A percentile compares a stretch with the other conserved stretches of the same genome.
Evolutionary conservation across 1,140 invertebrate species (phyloP).

Genomic region (Hermetia illucens): DNA sequence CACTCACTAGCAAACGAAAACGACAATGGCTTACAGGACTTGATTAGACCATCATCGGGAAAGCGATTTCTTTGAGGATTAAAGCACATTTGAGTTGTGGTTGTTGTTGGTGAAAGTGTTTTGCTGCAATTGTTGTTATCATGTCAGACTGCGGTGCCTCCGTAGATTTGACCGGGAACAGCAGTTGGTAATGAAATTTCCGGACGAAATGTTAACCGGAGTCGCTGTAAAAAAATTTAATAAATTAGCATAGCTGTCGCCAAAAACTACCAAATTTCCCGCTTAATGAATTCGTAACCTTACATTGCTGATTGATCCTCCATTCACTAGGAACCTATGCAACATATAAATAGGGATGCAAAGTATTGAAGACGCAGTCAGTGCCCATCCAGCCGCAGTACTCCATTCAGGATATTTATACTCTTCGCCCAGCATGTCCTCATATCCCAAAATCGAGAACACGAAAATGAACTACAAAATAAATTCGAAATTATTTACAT

Average conservation of each 20-base stretch:
- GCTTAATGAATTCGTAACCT: slow-evolving; percentile 8
- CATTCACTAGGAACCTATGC: slow-evolving; percentile 63
- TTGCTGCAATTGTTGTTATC: slow-evolving; percentile 9
- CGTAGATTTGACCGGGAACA: slow-evolving; percentile 20
- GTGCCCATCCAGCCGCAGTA: slow-evolving; percentile 75
- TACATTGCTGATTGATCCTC: slow-evolving; percentile 55
- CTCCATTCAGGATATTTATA: slow-evolving; percentile 85
- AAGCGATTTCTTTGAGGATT: neutral
- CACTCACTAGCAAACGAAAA: slow-evolving; percentile 28
- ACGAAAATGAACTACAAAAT: slow-evolving; percentile 75
- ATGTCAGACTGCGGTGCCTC: slow-evolving; percentile 31
- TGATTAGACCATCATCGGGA: too few species aligned
- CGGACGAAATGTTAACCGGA: slow-evolving; percentile 19
- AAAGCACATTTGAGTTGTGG: neutral
- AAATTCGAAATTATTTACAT: slow-evolving; percentile 15
- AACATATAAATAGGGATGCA: slow-evolving; percentile 84
- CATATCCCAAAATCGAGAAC: slow-evolving; percentile 74
- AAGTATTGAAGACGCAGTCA: slow-evolving; percentile 81
- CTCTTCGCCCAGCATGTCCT: slow-evolving; percentile 74
- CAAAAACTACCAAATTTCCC: neutral
- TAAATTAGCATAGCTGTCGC: neutral
- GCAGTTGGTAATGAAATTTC: slow-evolving; percentile 18
- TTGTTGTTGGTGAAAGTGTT: slow-evolving; percentile 3
- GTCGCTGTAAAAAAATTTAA: slow-evolving; percentile 7
- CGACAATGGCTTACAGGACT: slow-evolving; percentile 26